Conservation (phyloP, 2,888 invertebrate species). For the Brachynemurus nebulosus region DNA sequence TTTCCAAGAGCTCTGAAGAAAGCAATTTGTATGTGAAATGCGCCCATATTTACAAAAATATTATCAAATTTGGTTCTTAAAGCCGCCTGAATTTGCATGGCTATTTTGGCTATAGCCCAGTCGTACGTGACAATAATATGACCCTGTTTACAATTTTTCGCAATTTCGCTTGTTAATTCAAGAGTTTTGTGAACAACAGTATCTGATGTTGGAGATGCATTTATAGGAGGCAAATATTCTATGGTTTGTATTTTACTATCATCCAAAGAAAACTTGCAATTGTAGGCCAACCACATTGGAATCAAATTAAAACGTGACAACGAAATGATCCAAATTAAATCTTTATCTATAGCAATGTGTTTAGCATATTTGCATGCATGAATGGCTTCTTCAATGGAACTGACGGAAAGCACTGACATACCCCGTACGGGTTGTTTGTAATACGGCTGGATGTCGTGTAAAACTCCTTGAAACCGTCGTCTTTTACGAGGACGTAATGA, state of each 20-base stretch:
- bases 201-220: conserved; percentile 22
- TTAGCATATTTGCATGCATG: conserved; percentile 3
- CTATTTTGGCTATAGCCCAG: conserved; percentile 22
- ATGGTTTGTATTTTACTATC: conserved; percentile 17
- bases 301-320: conserved; percentile 15
- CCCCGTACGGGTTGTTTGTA: background rate
- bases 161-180: conserved; percentile 17
- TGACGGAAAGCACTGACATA: background rate
- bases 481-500: background rate
- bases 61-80: conserved; percentile 22
- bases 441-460: background rate
- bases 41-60: conserved; percentile 26
- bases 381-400: background rate
- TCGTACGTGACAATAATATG: conserved; percentile 23
- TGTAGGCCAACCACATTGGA: conserved; percentile 23
- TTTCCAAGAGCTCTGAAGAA: conserved; percentile 25
- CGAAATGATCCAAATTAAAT: conserved; percentile 20
- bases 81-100: conserved; percentile 20
- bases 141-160: conserved; percentile 16
- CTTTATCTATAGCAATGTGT: conserved; percentile 19
- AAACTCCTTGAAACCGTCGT: background rate
- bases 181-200: conserved; percentile 21
- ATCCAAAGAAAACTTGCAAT: conserved; percentile 10
- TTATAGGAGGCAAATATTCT: conserved; percentile 22
- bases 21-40: conserved; percentile 24